Conservation (phyloP, 2,113 vertebrate genomes). For the Sterrhoptilus dennistouni region DNA sequence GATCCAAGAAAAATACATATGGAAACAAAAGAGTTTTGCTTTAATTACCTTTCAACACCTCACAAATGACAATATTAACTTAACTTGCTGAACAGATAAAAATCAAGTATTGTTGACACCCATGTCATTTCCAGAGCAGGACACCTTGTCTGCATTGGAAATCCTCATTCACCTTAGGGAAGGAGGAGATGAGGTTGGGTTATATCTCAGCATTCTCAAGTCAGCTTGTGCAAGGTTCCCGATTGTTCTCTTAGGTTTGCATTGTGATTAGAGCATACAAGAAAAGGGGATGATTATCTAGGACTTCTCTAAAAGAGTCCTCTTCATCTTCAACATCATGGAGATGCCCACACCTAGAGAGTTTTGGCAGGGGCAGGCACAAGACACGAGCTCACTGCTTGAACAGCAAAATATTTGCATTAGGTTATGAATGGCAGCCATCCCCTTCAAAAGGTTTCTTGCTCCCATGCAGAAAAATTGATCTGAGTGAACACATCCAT, state of each 20-base stretch:
- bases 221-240: neutral
- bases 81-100: constrained; percentile 60
- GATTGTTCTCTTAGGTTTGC: neutral
- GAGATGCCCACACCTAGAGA: neutral
- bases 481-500: constrained; percentile 32
- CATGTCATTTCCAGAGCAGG: constrained; percentile 44
- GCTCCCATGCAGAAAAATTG: constrained; percentile 14
- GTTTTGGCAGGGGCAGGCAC: constrained; percentile 26
- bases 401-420: neutral
- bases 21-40: constrained; percentile 85
- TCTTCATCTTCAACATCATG: constrained; percentile 23
- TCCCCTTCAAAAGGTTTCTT: constrained; percentile 7
- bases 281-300: constrained; percentile 22
- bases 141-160: constrained; percentile 40
- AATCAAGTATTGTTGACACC: constrained; percentile 20
- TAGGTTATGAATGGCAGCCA: neutral
- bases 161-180: neutral
- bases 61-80: constrained; percentile 69
- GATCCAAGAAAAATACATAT: constrained; percentile 84
- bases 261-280: constrained; percentile 28
- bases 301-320: constrained; percentile 34
- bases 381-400: constrained; percentile 33
- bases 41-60: constrained; percentile 81
- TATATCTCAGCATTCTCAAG: neutral
- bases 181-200: constrained; percentile 34